Evolutionary conservation across 2,797 vertebrate species (phyloP), one percentile per base, ranked within the genome.

Genomic region (Malacoctenus gilli): DNA sequence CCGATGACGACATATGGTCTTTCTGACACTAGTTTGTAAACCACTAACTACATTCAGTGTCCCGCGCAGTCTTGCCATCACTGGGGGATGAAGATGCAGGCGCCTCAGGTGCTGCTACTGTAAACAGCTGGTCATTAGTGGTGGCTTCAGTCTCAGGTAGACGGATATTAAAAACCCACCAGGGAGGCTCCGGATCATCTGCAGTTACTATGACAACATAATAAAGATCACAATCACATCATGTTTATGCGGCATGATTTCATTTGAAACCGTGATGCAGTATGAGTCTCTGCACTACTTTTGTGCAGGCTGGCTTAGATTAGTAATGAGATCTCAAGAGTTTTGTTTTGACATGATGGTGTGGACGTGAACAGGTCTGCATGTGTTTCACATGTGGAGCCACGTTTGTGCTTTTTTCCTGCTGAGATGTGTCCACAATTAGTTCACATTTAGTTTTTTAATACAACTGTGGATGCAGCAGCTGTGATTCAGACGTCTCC

Each of bases 51-150:
- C 5, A n/a, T n/a, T 19, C 14, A 7, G 20, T 14, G 14, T 28
- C 47, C 56, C 44, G 36, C 21, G 22, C 22, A 19, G 1, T 36
- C 37, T 52, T 18, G 8, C 47, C 48, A 32, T 46, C 13, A 36
- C 42, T n/a, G n/a, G n/a, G n/a, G n/a, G n/a, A n/a, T n/a, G n/a
- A 42, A n/a, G 39, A 10, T 61, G 59, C 34, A 19, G 16, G 49
- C 44, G 44, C 30, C 69, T 57, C 64, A 77, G 77, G 80, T 83
- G 82, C 54, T 59, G 42, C 18, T 49, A 38, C 47, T 38, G 55
- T 61, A 48, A 78, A 65, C 81, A 81, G 79, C 72, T 64, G 76
- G 70, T 85, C 77, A 68, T 85, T 85, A 86, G 73, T 54, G 37
- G 42, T 57, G 69, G 65, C 67, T 78, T 66, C 64, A 59, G 42